Percentiles rank a stretch among this genome's conserved stretches.
Evolutionary conservation across 1,140 invertebrate genomes (phyloP).

Genomic region (Episyrphus balteatus): DNA sequence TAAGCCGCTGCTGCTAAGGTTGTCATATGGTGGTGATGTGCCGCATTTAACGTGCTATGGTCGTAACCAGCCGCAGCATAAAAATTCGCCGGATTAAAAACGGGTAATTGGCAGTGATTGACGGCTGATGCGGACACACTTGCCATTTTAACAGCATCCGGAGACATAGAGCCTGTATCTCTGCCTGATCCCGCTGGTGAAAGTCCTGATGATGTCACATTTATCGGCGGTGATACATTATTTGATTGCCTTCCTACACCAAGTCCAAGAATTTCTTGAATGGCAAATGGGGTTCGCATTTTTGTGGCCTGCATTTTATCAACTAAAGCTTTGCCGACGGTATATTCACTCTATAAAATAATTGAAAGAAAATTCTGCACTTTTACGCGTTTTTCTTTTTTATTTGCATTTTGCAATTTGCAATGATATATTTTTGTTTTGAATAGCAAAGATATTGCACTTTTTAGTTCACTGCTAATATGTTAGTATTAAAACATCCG

Average conservation of each 20-base stretch:
- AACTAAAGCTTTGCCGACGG: slow-evolving; percentile 9
- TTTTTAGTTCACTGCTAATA: too few species aligned
- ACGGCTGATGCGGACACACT: slow-evolving; percentile 30
- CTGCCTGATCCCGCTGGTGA: slow-evolving; percentile 4
- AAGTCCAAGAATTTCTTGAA: slow-evolving; percentile 79
- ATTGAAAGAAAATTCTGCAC: neutral
- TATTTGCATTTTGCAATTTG: neutral
- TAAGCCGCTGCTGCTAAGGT: slow-evolving; percentile 33
- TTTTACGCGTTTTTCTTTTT: neutral
- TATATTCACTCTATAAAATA: neutral
- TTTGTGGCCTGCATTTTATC: slow-evolving; percentile 32
- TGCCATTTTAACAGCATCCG: slow-evolving; percentile 14
- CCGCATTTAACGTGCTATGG: slow-evolving; percentile 23
- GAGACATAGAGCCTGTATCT: slow-evolving; percentile 29
- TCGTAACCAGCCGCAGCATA: slow-evolving; percentile 34
- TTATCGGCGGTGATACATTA: slow-evolving; percentile 3
- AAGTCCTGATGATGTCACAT: neutral
- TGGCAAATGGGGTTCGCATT: slow-evolving; percentile 73
- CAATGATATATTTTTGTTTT: neutral
- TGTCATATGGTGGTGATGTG: slow-evolving; percentile 35
- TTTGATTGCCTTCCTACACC: slow-evolving; percentile 40
- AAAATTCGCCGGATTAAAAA: slow-evolving; percentile 35
- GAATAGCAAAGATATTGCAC: too few species aligned
- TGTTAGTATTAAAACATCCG: too few species aligned
- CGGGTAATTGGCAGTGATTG: slow-evolving; percentile 32